A percentile compares a stretch with the other conserved stretches of the same genome.
Evolutionary conservation across 2,888 invertebrate genomes (phyloP).

Genomic region (Acrobasis consociella): DNA sequence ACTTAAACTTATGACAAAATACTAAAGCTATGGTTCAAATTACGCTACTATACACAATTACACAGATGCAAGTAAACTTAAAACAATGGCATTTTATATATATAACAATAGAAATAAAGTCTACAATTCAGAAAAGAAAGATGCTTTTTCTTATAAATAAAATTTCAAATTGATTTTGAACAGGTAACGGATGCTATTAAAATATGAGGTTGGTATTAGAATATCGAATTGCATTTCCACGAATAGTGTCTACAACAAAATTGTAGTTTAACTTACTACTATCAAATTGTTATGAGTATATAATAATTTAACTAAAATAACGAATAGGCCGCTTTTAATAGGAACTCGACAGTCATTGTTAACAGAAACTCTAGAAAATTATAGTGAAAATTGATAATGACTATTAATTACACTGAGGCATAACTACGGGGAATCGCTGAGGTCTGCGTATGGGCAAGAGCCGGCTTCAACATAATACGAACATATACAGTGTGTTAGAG

Average conservation of each 20-base stretch:
- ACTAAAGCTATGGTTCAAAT: slow-evolving; percentile 16
- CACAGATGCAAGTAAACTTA: slow-evolving; percentile 28
- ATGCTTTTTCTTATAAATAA: not conserved
- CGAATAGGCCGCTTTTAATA: slow-evolving; percentile 22
- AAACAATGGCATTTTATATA: slow-evolving; percentile 29
- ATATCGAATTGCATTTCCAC: not conserved
- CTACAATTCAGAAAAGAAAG: not conserved
- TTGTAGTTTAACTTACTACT: not conserved
- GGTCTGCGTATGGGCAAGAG: slow-evolving; percentile 50
- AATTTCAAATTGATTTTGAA: not conserved
- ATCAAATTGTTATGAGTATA: slow-evolving; percentile 6
- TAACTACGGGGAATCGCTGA: slow-evolving; percentile 45
- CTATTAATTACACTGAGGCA: slow-evolving; percentile 18
- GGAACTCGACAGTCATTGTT: slow-evolving; percentile 24
- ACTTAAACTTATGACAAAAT: slow-evolving; percentile 21
- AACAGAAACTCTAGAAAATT: slow-evolving; percentile 18
- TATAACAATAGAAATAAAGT: not conserved
- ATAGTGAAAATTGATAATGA: slow-evolving; percentile 21
- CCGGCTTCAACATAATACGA: slow-evolving; percentile 42
- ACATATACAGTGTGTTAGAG: slow-evolving; percentile 12
- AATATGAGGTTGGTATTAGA: not conserved
- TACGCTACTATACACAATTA: slow-evolving; percentile 9
- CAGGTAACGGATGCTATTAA: not conserved
- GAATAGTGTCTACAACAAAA: not conserved
- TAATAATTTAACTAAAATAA: slow-evolving; percentile 16